phyloP scores from a whole-genome alignment of 1,140 invertebrate genomes.

The Theocolax elegans region DNA sequence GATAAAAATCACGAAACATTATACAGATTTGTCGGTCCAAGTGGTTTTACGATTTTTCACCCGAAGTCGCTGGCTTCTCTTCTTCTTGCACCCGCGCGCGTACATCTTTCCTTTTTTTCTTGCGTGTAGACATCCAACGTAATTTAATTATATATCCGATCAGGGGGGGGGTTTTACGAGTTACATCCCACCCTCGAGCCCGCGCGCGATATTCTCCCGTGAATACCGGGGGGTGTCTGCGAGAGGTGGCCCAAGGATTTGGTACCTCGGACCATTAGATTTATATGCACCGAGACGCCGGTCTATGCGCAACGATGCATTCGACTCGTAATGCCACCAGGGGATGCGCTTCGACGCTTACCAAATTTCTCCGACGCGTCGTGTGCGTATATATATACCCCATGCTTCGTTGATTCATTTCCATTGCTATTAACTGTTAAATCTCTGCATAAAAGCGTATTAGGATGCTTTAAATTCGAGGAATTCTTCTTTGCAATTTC shows the following conservation, averaged over 20 bases:
- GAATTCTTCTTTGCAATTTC: too few species aligned
- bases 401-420: too few species aligned
- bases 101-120: slow-evolving; percentile 6
- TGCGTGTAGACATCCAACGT: slow-evolving; percentile 54
- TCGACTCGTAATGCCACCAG: background rate
- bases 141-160: slow-evolving; percentile 65
- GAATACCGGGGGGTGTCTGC: too few species aligned
- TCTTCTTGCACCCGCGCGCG: too few species aligned
- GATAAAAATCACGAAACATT: slow-evolving; percentile 63
- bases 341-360: background rate
- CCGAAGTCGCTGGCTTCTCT: slow-evolving; percentile 14
- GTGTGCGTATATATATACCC: too few species aligned
- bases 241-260: slow-evolving; percentile 7
- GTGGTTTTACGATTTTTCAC: slow-evolving; percentile 62
- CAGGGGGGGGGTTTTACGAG: slow-evolving; percentile 52
- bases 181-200: too few species aligned
- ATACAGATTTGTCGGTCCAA: slow-evolving; percentile 62
- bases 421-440: too few species aligned
- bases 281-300: background rate
- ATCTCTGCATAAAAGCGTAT: too few species aligned
- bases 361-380: too few species aligned
- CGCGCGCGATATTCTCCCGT: too few species aligned
- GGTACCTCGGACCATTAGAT: slow-evolving; percentile 9
- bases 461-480: too few species aligned
- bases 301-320: background rate